These are phyloP conservation scores for Hemiscyllium ocellatum DNA, from an alignment of 2,113 vertebrate genomes.

Conservation along the genomic window DNA sequence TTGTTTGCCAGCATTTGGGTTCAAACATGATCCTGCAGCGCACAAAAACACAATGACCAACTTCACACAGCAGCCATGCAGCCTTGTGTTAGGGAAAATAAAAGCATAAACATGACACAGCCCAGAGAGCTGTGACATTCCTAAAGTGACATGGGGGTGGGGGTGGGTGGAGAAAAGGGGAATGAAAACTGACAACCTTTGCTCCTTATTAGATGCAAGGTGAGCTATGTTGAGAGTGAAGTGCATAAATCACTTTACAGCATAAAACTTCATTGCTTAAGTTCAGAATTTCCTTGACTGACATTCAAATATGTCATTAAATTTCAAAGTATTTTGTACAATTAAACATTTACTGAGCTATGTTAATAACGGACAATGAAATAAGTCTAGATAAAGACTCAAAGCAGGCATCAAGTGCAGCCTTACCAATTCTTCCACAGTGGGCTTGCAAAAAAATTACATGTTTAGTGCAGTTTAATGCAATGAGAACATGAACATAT, in stretches of 20 bases:
- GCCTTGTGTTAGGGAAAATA: background rate
- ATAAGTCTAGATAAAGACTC: constrained; percentile 47
- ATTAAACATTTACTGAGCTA: background rate
- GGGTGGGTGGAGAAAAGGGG: no score
- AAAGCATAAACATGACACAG: background rate
- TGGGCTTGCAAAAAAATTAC: constrained; percentile 85
- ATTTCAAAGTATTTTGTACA: background rate
- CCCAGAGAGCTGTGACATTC: background rate
- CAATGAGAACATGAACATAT: constrained; percentile 41
- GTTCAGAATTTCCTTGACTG: background rate
- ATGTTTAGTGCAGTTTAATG: constrained; percentile 63
- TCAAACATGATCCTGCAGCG: background rate
- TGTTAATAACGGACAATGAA: constrained; percentile 50
- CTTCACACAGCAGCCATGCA: background rate
- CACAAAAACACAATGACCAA: background rate
- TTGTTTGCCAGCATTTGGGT: background rate
- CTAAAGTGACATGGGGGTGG: background rate
- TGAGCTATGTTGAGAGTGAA: background rate
- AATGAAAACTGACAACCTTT: background rate
- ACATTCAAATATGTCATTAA: background rate
- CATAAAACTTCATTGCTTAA: background rate
- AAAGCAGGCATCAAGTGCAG: constrained; percentile 43
- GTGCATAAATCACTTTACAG: background rate
- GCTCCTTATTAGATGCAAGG: no score
- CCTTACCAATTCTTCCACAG: constrained; percentile 96